Evolutionary conservation across 2,888 invertebrate genomes (phyloP).

Genomic region (Gandaritis pyraliata): DNA sequence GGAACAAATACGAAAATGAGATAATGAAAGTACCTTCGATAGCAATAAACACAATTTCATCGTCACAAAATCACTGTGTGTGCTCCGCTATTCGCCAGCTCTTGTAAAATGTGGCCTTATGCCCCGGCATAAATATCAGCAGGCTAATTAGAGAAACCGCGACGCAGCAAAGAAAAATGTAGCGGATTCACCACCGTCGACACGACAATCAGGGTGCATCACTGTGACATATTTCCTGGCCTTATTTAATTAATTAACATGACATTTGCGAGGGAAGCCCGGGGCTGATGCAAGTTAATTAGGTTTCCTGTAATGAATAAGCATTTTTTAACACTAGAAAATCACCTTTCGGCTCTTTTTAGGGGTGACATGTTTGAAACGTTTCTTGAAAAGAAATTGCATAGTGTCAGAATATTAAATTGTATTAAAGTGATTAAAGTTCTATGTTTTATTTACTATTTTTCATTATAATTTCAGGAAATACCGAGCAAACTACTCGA

Average conservation of each 20-base stretch:
- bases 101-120: conserved; percentile 10
- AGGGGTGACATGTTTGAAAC: too few species aligned
- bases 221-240: conserved; percentile 23
- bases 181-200: conserved; percentile 34
- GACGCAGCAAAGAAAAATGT: conserved; percentile 40
- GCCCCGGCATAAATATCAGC: conserved; percentile 39
- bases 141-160: conserved; percentile 40
- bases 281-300: conserved; percentile 10
- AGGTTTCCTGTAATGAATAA: conserved; percentile 8
- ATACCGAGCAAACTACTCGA: too few species aligned
- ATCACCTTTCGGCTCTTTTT: too few species aligned
- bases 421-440: too few species aligned
- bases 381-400: too few species aligned
- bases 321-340: neutral
- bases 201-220: conserved; percentile 24
- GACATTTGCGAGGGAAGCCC: conserved; percentile 8
- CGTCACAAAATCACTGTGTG: too few species aligned
- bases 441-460: too few species aligned
- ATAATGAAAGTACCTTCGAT: too few species aligned
- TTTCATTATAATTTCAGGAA: too few species aligned
- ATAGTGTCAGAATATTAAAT: too few species aligned
- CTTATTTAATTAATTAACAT: conserved; percentile 17
- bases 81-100: conserved; percentile 15
- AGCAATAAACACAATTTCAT: too few species aligned
- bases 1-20: too few species aligned